Percentiles rank a stretch among this genome's conserved stretches.
Evolutionary conservation across 2,888 invertebrate genomes (phyloP).

Genomic region (Idaea biselata): DNA sequence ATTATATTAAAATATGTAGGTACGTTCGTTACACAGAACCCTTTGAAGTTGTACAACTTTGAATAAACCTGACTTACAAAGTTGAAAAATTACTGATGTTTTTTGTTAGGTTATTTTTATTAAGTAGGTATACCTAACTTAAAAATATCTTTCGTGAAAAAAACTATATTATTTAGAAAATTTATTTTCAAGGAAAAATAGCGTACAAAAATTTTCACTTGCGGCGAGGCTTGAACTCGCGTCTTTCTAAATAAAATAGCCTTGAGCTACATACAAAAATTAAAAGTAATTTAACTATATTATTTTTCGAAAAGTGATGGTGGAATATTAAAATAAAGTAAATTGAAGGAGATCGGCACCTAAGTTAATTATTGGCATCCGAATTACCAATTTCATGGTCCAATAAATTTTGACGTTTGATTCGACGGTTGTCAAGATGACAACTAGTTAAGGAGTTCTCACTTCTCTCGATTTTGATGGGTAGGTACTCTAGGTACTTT

Average conservation of each 20-base stretch:
- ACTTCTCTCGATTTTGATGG: not conserved
- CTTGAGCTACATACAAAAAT: too few relatives aligned
- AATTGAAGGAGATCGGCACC: not conserved
- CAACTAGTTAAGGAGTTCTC: not conserved
- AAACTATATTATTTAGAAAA: too few relatives aligned
- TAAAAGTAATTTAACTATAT: too few relatives aligned
- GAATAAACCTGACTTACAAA: not conserved
- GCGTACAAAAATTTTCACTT: too few relatives aligned
- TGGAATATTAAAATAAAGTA: too few relatives aligned
- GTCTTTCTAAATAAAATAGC: too few relatives aligned
- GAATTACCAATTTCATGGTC: not conserved
- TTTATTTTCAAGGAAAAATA: too few relatives aligned
- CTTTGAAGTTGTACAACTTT: not conserved
- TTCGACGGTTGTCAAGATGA: not conserved
- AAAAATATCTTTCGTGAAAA: too few relatives aligned
- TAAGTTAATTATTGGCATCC: not conserved
- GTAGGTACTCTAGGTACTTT: not conserved
- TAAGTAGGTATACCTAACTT: too few relatives aligned
- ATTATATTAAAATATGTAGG: not conserved
- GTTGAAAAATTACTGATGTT: not conserved
- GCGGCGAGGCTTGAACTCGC: too few relatives aligned
- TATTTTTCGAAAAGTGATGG: too few relatives aligned
- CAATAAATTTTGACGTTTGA: not conserved
- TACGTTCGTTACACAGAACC: not conserved
- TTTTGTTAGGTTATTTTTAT: not conserved